Evolutionary conservation across 2,888 invertebrate genomes (phyloP).

Genomic region (Seira sanloemensis): DNA sequence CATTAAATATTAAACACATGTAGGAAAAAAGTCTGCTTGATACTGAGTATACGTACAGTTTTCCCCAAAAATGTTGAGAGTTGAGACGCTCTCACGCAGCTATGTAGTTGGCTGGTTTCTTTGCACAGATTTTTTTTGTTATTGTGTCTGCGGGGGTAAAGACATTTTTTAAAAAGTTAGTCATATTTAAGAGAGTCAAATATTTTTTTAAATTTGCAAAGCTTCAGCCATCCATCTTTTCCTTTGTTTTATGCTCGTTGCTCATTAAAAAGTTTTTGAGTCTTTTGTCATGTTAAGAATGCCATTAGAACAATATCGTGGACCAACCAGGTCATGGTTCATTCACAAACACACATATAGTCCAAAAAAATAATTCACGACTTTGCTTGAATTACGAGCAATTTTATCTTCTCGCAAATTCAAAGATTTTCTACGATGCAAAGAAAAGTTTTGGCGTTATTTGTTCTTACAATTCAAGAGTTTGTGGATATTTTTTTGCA

Average conservation of each 20-base stretch:
- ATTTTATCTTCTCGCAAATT: too few species aligned
- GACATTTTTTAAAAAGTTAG: constrained; percentile 7
- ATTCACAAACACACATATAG: background rate
- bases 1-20: background rate
- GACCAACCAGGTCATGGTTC: constrained; percentile 35
- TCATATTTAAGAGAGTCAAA: background rate
- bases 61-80: background rate
- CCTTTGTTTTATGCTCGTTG: background rate
- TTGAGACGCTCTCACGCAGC: too few species aligned
- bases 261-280: background rate
- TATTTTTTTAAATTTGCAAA: background rate
- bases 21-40: background rate
- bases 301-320: constrained; percentile 17
- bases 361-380: background rate
- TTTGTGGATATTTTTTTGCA: background rate
- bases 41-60: background rate
- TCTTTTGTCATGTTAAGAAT: background rate
- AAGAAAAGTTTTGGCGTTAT: too few species aligned
- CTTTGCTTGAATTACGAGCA: background rate
- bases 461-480: background rate
- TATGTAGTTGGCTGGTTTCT: constrained; percentile 22
- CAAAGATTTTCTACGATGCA: too few species aligned
- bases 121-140: background rate
- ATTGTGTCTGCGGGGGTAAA: constrained; percentile 17
- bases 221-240: constrained; percentile 21